phyloP scores from a whole-genome alignment of 2,797 vertebrate species.

The Arrhamphus sclerolepis region DNA sequence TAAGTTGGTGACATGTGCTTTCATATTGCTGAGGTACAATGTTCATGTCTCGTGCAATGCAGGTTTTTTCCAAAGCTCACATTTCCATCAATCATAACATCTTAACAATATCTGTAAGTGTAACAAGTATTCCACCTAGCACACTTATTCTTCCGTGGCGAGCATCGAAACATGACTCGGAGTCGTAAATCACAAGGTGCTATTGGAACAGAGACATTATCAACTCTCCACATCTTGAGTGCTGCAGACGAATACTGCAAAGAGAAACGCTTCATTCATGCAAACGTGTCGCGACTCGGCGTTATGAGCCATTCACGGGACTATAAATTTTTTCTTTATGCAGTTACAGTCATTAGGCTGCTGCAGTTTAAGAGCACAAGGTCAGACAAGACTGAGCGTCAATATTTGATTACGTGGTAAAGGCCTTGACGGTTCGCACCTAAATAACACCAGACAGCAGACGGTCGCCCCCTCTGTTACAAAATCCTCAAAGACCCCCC shows the following conservation, averaged over 20 bases:
- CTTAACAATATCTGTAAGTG: conserved; percentile 24
- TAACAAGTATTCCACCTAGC: conserved; percentile 14
- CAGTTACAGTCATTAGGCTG: conserved; percentile 52
- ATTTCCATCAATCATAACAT: conserved; percentile 39
- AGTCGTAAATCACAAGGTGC: conserved; percentile 52
- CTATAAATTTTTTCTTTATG: conserved; percentile 26
- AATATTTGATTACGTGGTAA: conserved; percentile 71
- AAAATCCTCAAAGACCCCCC: conserved; percentile 65
- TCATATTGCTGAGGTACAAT: conserved; percentile 8
- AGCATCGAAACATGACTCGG: conserved; percentile 22
- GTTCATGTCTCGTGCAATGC: background rate
- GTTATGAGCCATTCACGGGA: conserved; percentile 33
- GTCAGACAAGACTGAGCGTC: conserved; percentile 69
- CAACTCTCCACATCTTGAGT: conserved; percentile 41
- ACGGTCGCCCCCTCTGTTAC: conserved; percentile 56
- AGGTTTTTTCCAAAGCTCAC: conserved; percentile 1
- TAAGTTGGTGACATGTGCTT: background rate
- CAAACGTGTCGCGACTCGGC: conserved; percentile 29
- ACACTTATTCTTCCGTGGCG: conserved; percentile 20
- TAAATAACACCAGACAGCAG: conserved; percentile 58
- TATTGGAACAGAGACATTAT: conserved; percentile 47
- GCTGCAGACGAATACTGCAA: conserved; percentile 44
- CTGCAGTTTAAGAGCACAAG: conserved; percentile 57
- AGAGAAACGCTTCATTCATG: conserved; percentile 41
- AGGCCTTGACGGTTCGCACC: conserved; percentile 72